Evolutionary conservation across 1,140 invertebrate genomes (phyloP).

Genomic region (Brachionus paranguensis): DNA sequence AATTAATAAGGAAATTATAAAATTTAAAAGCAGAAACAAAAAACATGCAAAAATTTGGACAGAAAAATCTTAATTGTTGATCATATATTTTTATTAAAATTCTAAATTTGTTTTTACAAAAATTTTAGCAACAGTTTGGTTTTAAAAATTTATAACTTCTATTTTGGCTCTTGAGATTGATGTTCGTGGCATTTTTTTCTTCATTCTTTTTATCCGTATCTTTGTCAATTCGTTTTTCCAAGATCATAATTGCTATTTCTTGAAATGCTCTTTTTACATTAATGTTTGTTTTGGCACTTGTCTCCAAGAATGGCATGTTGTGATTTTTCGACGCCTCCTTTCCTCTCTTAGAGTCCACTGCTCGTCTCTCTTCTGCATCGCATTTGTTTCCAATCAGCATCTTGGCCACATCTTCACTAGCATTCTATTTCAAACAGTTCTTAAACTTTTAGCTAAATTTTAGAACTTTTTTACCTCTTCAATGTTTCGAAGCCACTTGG

Average conservation of each 20-base stretch:
- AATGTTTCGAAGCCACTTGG: slow-evolving; percentile 95
- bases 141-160: neutral
- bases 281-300: slow-evolving; percentile 87
- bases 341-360: slow-evolving; percentile 79
- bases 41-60: neutral
- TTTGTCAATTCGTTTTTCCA: slow-evolving; percentile 2
- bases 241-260: neutral
- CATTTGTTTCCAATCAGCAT: slow-evolving; percentile 99
- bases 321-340: slow-evolving; percentile 88
- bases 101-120: no score
- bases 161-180: neutral
- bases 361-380: slow-evolving; percentile 94
- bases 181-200: neutral
- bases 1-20: no score
- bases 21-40: neutral
- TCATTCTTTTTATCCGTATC: neutral
- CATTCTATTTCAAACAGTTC: slow-evolving; percentile 72
- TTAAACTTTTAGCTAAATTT: neutral
- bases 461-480: slow-evolving; percentile 65
- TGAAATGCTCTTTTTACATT: slow-evolving; percentile 27
- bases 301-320: slow-evolving; percentile 96
- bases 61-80: neutral
- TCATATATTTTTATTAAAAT: neutral
- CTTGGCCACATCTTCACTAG: slow-evolving; percentile 98
- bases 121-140: neutral